Evolutionary conservation across 64 coral and sea anemone species (phyloP).

Genomic region (Anthopleura sola): DNA sequence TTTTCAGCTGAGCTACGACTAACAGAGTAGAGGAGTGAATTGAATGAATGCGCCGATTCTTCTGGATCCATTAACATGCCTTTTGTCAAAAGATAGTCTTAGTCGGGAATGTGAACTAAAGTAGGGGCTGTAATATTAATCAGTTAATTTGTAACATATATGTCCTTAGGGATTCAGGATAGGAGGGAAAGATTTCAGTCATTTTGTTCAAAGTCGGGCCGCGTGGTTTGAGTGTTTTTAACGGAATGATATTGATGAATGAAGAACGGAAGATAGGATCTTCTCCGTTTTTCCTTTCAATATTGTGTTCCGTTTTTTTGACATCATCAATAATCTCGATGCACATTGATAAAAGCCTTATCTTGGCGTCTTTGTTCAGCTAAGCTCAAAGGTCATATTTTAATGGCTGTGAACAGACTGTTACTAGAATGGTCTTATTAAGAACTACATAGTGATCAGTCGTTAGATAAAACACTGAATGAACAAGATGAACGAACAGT

Average conservation of each 20-base stretch:
- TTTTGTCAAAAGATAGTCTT: background rate
- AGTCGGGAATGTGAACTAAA: background rate
- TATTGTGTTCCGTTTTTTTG: background rate
- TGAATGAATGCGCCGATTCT: background rate
- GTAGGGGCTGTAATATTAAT: background rate
- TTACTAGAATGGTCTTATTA: background rate
- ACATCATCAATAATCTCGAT: background rate
- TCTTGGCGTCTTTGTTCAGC: background rate
- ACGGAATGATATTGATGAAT: background rate
- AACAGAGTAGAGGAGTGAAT: background rate
- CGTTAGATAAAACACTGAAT: background rate
- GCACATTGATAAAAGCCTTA: constrained; percentile 6
- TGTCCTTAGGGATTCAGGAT: background rate
- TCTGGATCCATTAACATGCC: constrained; percentile 2
- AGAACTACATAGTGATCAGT: background rate
- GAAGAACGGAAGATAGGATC: background rate
- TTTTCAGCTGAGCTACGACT: too few relatives aligned
- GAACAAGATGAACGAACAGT: background rate
- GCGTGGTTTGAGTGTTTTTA: too few relatives aligned
- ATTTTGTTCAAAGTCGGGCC: background rate
- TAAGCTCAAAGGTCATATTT: background rate
- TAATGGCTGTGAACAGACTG: background rate
- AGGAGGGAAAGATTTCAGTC: background rate
- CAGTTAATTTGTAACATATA: background rate
- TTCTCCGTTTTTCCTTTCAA: background rate